Evolutionary conservation across 2,113 vertebrate species (phyloP).

Genomic region (Thamnaconus septentrionalis): DNA sequence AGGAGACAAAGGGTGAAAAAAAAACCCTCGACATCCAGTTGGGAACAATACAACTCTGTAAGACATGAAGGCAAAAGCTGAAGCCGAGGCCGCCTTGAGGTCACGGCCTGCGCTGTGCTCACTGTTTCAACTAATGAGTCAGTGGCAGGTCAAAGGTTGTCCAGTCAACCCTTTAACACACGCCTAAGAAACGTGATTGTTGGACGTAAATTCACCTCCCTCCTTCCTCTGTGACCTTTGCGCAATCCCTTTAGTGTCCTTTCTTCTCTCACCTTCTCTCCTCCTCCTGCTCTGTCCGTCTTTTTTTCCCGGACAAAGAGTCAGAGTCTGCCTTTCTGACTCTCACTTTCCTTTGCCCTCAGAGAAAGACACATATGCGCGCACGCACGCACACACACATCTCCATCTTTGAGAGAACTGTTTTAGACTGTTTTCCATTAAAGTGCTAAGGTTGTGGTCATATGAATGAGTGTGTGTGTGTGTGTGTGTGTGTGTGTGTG

Average conservation of each 20-base stretch:
- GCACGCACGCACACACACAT: not conserved
- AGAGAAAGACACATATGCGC: not conserved
- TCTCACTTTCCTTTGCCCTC: not conserved
- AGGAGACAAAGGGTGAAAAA: slow-evolving; percentile 24
- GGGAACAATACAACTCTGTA: slow-evolving; percentile 48
- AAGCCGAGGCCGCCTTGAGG: slow-evolving; percentile 37
- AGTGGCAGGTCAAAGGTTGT: slow-evolving; percentile 51
- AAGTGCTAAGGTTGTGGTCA: too few species aligned
- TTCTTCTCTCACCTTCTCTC: slow-evolving; percentile 31
- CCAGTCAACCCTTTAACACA: slow-evolving; percentile 35
- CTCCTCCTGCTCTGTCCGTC: slow-evolving; percentile 12
- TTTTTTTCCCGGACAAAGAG: too few species aligned
- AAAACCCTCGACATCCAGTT: slow-evolving; percentile 4
- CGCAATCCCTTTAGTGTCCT: slow-evolving; percentile 31
- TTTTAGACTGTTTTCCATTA: too few species aligned
- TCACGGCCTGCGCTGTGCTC: slow-evolving; percentile 37
- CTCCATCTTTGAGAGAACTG: too few species aligned
- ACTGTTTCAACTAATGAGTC: slow-evolving; percentile 59
- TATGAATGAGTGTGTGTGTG: too few species aligned
- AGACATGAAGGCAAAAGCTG: slow-evolving; percentile 11
- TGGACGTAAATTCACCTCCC: slow-evolving; percentile 24
- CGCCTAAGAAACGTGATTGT: slow-evolving; percentile 23
- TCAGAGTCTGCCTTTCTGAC: not conserved
- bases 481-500: too few species aligned
- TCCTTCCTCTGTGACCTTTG: slow-evolving; percentile 25